Base-by-base conservation (phyloP, 2,888 invertebrate species). In the Notodonta ziczac region DNA sequence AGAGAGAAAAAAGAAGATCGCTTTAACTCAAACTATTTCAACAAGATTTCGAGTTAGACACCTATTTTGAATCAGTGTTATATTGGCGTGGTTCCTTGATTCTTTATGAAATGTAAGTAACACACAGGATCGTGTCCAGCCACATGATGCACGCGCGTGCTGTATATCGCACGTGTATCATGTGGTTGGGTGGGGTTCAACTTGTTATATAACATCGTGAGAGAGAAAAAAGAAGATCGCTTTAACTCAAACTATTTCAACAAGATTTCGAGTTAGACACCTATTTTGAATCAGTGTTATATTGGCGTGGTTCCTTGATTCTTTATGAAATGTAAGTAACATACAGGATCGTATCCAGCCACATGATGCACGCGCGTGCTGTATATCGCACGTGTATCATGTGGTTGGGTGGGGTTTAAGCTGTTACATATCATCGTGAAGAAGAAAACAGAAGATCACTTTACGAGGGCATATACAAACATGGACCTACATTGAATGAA, bases 381-480 rank as follows among this genome's bases (percentile, higher is more conserved):
- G 8, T 9, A 24, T 14, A 58, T 58, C 68, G 68, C 54, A 68
- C 68, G 68, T 68, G 68, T 68, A 68, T 69, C 68, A 69, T 69
- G 60, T 69, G 68, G 60, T 68, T 69, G 65, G 69, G 42, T 51
- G 12, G 6, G 35, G 9, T 40, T 35, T 4, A 12, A 10, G 51
- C 42, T 52, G 9, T 32, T 48, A 9, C 46, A 57, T 35, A 35
- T 24, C 24, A 7, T 32, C 16, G 48, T 42, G 42, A 2, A 2
- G 10, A 42, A 10, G 42, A 42, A 42, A 9, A 42, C 12, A 42
- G 42, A 42, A 42, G 42, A 42, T 42, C 10, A 4, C 7, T 35
- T 35, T 35, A 1, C 24, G 24, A 3, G 7, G 35, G 2, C 35
- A 4, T 35, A 0, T 24, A 6, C 35, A 35, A 35, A 6, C 35